A percentile compares a stretch with the other conserved stretches of the same genome.
Evolutionary conservation across 92 coral and sea anemone genomes (phyloP).

Genomic region (Epizoanthus ramosus): DNA sequence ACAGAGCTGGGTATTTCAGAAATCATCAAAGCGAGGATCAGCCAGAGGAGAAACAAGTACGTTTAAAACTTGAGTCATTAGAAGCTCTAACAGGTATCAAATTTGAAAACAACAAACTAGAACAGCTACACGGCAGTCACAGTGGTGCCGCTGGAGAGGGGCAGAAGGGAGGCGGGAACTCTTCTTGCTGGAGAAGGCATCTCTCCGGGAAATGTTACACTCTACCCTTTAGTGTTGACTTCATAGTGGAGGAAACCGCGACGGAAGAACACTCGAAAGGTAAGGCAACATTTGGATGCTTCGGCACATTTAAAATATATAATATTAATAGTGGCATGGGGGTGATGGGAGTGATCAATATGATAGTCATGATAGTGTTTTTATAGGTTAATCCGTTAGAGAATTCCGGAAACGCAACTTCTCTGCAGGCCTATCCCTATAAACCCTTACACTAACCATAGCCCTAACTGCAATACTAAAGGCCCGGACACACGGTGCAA

Average conservation of each 20-base stretch:
- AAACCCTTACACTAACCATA: too few species aligned
- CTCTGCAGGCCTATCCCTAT: too few species aligned
- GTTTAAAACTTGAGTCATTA: conserved; percentile 50
- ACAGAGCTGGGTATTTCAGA: conserved; percentile 2
- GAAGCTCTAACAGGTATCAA: conserved; percentile 66
- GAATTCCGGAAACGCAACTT: too few species aligned
- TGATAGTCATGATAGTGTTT: too few species aligned
- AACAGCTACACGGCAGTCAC: conserved; percentile 38
- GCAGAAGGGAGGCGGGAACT: not conserved
- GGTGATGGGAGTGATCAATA: too few species aligned
- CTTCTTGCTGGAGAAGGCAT: conserved; percentile 62
- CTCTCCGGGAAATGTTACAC: conserved; percentile 75
- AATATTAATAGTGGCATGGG: too few species aligned
- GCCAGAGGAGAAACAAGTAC: conserved; percentile 39
- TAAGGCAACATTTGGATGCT: not conserved
- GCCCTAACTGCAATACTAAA: too few species aligned
- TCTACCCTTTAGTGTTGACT: conserved; percentile 71
- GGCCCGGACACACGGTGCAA: too few species aligned
- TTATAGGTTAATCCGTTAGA: too few species aligned
- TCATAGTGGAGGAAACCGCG: conserved; percentile 70
- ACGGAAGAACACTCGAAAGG: conserved; percentile 25
- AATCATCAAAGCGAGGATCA: not conserved
- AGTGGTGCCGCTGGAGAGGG: not conserved
- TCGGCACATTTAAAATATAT: not conserved
- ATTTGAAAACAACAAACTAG: conserved; percentile 52